A percentile compares a stretch with the other conserved stretches of the same genome.
These are phyloP conservation scores for Spea hammondii DNA, from an alignment of 2,797 vertebrate species.

Conservation along the genomic window DNA sequence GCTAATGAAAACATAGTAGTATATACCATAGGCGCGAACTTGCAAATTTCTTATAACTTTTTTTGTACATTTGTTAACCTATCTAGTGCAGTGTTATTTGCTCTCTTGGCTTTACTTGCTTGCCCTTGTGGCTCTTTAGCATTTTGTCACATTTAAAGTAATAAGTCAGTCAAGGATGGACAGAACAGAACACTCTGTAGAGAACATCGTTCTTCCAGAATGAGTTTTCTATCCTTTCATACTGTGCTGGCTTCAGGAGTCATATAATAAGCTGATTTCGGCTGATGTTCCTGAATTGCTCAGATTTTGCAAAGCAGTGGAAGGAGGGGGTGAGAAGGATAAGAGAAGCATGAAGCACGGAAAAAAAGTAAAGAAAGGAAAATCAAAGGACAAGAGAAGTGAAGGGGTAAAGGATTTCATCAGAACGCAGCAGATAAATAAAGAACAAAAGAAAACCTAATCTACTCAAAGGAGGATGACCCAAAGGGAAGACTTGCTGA, in stretches of 20 bases:
- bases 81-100: not conserved
- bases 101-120: constrained; percentile 11
- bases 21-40: too few relatives aligned
- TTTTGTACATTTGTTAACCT: too few relatives aligned
- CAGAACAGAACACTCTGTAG: constrained; percentile 29
- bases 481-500: too few relatives aligned
- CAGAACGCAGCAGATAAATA: too few relatives aligned
- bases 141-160: constrained; percentile 34
- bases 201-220: constrained; percentile 29
- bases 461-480: too few relatives aligned
- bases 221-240: constrained; percentile 34
- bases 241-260: constrained; percentile 4
- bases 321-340: not conserved
- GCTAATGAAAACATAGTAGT: too few relatives aligned
- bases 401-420: too few relatives aligned
- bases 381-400: not conserved
- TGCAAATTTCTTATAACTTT: too few relatives aligned
- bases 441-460: too few relatives aligned
- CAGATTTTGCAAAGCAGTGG: not conserved
- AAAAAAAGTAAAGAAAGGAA: not conserved
- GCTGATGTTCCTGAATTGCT: constrained; percentile 18
- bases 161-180: constrained; percentile 32
- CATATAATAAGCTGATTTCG: constrained; percentile 25
- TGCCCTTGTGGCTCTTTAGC: constrained; percentile 33
- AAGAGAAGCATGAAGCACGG: constrained; percentile 1